phyloP scores from a whole-genome alignment of 2,888 invertebrate genomes.

The Baccha elongata region DNA sequence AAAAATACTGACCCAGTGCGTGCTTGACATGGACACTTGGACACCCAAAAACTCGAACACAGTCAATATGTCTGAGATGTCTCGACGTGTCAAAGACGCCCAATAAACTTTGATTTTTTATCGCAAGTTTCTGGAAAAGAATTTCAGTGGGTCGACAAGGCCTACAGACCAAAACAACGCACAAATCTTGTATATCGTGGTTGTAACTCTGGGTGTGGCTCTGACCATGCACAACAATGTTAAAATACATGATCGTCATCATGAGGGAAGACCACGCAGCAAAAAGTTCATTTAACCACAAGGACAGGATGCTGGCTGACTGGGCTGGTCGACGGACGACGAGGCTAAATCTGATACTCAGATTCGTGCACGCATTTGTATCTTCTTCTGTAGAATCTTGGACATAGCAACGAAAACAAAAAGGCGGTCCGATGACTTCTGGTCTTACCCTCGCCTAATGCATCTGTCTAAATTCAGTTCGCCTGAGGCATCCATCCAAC shows the following conservation, averaged over 20 bases:
- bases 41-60: slow-evolving; percentile 63
- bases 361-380: slow-evolving; percentile 16
- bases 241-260: slow-evolving; percentile 36
- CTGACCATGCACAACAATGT: slow-evolving; percentile 42
- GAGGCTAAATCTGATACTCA: neutral
- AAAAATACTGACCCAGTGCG: slow-evolving; percentile 61
- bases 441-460: slow-evolving; percentile 70
- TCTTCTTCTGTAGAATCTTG: slow-evolving; percentile 32
- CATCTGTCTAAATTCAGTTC: slow-evolving; percentile 59
- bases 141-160: slow-evolving; percentile 59
- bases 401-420: neutral
- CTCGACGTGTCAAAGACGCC: slow-evolving; percentile 62
- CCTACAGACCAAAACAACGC: slow-evolving; percentile 26
- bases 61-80: slow-evolving; percentile 68
- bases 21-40: slow-evolving; percentile 49
- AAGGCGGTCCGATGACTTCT: slow-evolving; percentile 60
- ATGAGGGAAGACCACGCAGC: slow-evolving; percentile 11
- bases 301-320: slow-evolving; percentile 25
- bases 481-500: slow-evolving; percentile 19
- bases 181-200: slow-evolving; percentile 26
- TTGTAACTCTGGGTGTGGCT: slow-evolving; percentile 56
- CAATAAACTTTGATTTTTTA: slow-evolving; percentile 72
- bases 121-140: slow-evolving; percentile 46
- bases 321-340: neutral
- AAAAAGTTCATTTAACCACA: slow-evolving; percentile 39